These are phyloP conservation scores for Celastrina argiolus DNA, from an alignment of 2,888 invertebrate genomes.

Conservation along the genomic window DNA sequence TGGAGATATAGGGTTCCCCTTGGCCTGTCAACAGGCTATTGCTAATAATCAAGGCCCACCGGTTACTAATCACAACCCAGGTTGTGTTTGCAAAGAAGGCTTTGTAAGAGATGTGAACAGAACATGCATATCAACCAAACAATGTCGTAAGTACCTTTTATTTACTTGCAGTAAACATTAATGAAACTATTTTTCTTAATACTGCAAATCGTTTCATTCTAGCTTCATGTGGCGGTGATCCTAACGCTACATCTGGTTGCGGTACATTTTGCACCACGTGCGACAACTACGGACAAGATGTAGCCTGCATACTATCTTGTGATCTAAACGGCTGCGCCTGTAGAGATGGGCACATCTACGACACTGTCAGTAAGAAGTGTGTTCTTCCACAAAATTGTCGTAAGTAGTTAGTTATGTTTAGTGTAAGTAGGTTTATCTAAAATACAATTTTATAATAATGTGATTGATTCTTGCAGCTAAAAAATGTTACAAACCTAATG, in stretches of 20 bases:
- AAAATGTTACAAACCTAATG: slow-evolving; percentile 23
- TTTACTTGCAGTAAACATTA: too few species aligned
- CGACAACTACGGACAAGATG: slow-evolving; percentile 15
- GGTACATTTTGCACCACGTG: slow-evolving; percentile 35
- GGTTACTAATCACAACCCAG: slow-evolving; percentile 36
- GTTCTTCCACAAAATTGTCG: slow-evolving; percentile 38
- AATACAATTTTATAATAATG: too few species aligned
- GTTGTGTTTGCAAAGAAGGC: slow-evolving; percentile 48
- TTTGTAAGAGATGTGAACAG: slow-evolving; percentile 41
- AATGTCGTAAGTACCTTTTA: slow-evolving; percentile 34
- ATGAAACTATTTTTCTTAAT: not conserved
- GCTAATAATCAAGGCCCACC: slow-evolving; percentile 36
- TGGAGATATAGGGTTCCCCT: not conserved
- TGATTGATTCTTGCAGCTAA: slow-evolving; percentile 1
- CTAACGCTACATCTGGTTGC: slow-evolving; percentile 34
- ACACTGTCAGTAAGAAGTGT: slow-evolving; percentile 32
- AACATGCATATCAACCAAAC: slow-evolving; percentile 39
- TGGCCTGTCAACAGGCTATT: slow-evolving; percentile 35
- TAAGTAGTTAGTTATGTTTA: slow-evolving; percentile 30
- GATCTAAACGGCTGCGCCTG: slow-evolving; percentile 37
- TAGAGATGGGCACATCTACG: slow-evolving; percentile 31
- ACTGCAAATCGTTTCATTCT: not conserved
- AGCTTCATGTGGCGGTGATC: slow-evolving; percentile 31
- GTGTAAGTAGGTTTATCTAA: too few species aligned
- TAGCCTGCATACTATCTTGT: slow-evolving; percentile 32